Evolutionary conservation across 2,797 vertebrate species (phyloP).

Genomic region (Falco naumanni): DNA sequence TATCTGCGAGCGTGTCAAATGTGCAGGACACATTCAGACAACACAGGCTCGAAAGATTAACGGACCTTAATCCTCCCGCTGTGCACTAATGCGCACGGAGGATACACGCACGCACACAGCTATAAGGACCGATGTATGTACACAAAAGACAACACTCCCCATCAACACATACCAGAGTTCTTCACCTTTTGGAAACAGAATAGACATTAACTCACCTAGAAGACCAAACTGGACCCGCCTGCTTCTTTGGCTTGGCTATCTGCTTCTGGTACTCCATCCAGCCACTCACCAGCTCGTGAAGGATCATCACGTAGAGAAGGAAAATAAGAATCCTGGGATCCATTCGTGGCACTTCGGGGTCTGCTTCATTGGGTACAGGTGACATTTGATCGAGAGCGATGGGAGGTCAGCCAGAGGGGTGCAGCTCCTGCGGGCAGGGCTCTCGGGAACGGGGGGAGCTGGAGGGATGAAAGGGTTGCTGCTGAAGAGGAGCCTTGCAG

Average conservation of each 20-base stretch:
- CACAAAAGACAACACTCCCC: not conserved
- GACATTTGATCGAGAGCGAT: conserved; percentile 28
- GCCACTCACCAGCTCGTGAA: conserved; percentile 89
- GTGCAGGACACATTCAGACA: not conserved
- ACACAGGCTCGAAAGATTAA: not conserved
- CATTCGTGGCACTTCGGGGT: conserved; percentile 75
- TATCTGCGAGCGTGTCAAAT: not conserved
- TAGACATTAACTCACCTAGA: conserved; percentile 76
- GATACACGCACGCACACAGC: not conserved
- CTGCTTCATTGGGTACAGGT: conserved; percentile 37
- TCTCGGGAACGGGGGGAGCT: not conserved
- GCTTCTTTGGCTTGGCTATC: conserved; percentile 79
- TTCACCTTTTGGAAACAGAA: not conserved
- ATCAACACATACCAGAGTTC: not conserved
- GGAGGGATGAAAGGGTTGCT: not conserved
- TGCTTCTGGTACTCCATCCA: conserved; percentile 87
- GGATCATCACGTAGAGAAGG: conserved; percentile 89
- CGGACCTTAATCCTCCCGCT: not conserved
- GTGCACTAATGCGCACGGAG: not conserved
- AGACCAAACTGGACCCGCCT: conserved; percentile 76
- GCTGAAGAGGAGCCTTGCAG: not conserved
- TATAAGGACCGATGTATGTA: rapidly evolving
- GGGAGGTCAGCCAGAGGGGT: not conserved
- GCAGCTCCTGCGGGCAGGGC: not conserved
- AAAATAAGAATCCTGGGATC: conserved; percentile 90